Evolutionary conservation across 1,140 invertebrate species (phyloP).

Genomic region (Heliconius melpomene): DNA sequence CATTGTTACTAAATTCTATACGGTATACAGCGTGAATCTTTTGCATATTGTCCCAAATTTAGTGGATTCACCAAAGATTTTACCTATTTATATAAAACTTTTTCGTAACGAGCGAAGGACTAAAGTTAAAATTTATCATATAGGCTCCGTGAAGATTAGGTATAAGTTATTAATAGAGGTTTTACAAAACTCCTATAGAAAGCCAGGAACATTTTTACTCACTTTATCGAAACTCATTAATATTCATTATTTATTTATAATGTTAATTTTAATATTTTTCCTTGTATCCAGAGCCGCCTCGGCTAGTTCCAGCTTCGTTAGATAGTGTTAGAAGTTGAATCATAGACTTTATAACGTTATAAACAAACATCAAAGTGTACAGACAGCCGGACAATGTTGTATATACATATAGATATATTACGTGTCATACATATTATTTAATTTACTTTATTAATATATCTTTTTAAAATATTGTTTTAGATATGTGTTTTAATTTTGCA

Average conservation of each 20-base stretch:
- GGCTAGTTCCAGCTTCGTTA: neutral
- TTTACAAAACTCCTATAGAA: too few species aligned
- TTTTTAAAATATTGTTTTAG: neutral
- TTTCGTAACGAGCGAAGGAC: too few species aligned
- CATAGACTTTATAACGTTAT: neutral
- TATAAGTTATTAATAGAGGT: too few species aligned
- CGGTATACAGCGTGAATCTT: too few species aligned
- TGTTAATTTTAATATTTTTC: neutral
- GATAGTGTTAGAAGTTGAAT: neutral
- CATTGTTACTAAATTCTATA: too few species aligned
- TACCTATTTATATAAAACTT: too few species aligned
- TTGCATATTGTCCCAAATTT: too few species aligned
- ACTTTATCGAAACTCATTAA: too few species aligned
- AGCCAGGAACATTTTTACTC: too few species aligned
- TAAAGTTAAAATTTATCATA: too few species aligned
- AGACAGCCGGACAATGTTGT: constrained; percentile 5
- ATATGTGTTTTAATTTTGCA: neutral
- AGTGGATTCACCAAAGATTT: neutral
- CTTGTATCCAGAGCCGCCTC: neutral
- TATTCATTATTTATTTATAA: neutral
- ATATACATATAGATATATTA: neutral
- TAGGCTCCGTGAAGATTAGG: too few species aligned
- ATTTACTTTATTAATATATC: neutral
- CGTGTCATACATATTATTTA: constrained; percentile 12
- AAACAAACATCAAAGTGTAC: neutral